phyloP scores from a whole-genome alignment of 1,140 invertebrate species.

The Antheraea mylitta region DNA sequence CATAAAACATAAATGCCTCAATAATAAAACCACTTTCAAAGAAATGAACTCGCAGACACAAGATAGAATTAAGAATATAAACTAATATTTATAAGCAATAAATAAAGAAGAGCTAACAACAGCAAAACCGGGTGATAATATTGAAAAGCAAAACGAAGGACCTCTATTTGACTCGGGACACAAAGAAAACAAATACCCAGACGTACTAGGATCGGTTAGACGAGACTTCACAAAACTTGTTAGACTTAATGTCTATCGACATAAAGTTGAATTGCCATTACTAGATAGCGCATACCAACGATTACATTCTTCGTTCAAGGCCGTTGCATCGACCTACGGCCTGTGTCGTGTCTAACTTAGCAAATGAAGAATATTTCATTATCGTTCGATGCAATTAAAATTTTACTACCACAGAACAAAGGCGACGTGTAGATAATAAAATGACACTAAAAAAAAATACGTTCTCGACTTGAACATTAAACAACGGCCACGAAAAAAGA shows the following conservation, averaged over 20 bases:
- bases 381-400: conserved; percentile 24
- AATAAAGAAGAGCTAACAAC: too few relatives aligned
- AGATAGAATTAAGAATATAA: too few relatives aligned
- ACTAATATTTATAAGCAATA: too few relatives aligned
- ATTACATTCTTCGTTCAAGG: conserved; percentile 56
- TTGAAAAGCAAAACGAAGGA: neutral
- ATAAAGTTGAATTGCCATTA: conserved; percentile 27
- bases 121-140: neutral
- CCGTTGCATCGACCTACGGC: conserved; percentile 40
- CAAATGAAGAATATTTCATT: conserved; percentile 34
- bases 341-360: conserved; percentile 18
- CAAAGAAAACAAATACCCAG: neutral
- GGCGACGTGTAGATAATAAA: neutral
- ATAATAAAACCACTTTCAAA: too few relatives aligned
- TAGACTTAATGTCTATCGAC: conserved; percentile 23
- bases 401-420: neutral
- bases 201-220: neutral
- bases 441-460: neutral
- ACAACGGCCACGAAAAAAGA: too few relatives aligned
- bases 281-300: conserved; percentile 20
- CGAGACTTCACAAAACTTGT: neutral
- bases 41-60: too few relatives aligned
- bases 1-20: too few relatives aligned
- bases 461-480: too few relatives aligned
- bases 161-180: conserved; percentile 1